These are phyloP conservation scores for Aphaenogaster rudis DNA, from an alignment of 1,140 invertebrate genomes.

Conservation along the genomic window DNA sequence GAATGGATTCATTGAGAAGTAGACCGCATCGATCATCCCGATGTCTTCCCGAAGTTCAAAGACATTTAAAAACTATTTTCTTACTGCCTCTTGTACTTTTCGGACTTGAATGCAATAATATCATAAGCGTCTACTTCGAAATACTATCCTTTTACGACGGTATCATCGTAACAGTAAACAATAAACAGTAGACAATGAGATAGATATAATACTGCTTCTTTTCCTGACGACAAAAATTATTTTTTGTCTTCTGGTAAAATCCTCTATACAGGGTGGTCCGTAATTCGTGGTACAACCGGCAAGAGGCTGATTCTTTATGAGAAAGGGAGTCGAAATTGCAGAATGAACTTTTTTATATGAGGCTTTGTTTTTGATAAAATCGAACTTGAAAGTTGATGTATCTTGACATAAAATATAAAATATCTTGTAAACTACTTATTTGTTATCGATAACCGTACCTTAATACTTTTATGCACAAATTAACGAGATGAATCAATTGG, in stretches of 20 bases:
- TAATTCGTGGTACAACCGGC: too few species aligned
- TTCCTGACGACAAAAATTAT: constrained; percentile 7
- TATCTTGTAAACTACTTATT: too few species aligned
- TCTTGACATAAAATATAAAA: too few species aligned
- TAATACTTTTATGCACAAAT: too few species aligned
- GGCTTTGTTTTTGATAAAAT: too few species aligned
- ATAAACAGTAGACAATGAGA: background rate
- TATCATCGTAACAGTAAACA: background rate
- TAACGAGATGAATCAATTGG: too few species aligned
- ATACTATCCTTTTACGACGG: background rate
- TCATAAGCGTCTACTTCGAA: background rate
- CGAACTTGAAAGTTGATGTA: too few species aligned
- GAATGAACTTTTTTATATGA: too few species aligned
- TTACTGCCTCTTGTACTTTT: background rate
- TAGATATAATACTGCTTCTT: background rate
- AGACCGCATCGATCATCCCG: constrained; percentile 42
- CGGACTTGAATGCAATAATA: background rate
- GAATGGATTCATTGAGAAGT: constrained; percentile 45
- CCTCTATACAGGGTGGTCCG: background rate
- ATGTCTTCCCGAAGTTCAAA: constrained; percentile 28
- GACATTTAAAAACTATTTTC: constrained; percentile 26
- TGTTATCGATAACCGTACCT: too few species aligned
- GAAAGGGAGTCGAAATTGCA: too few species aligned
- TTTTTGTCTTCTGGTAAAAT: constrained; percentile 4
- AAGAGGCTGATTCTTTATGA: too few species aligned